A percentile compares a stretch with the other conserved stretches of the same genome.
These are phyloP conservation scores for Deilephila elpenor DNA, from an alignment of 2,888 invertebrate genomes.

Conservation along the genomic window DNA sequence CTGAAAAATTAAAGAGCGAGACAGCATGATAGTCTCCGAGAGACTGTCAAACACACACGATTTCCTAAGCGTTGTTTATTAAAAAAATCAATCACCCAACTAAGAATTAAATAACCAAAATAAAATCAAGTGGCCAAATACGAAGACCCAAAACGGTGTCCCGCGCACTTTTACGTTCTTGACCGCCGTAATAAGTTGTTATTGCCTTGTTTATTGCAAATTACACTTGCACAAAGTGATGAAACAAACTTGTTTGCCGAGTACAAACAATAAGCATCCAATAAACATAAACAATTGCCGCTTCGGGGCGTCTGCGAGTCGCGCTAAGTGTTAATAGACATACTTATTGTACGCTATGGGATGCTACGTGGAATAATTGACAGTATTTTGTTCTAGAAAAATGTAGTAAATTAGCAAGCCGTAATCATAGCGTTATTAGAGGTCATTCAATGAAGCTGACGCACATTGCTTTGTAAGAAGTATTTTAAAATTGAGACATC, in stretches of 20 bases:
- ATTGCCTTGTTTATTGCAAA: constrained; percentile 58
- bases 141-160: background rate
- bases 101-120: background rate
- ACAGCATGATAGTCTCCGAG: too few species aligned
- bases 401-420: background rate
- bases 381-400: background rate
- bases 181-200: constrained; percentile 42
- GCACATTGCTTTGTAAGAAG: too few species aligned
- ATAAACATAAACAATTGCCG: constrained; percentile 77
- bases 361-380: constrained; percentile 7
- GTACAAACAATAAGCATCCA: constrained; percentile 71
- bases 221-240: constrained; percentile 56
- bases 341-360: constrained; percentile 1
- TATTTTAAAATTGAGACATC: too few species aligned
- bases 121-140: background rate
- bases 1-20: too few species aligned
- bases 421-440: background rate
- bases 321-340: constrained; percentile 52
- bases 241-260: constrained; percentile 68
- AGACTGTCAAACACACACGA: too few species aligned
- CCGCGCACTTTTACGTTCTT: constrained; percentile 29
- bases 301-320: constrained; percentile 60
- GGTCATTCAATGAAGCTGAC: too few species aligned
- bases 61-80: too few species aligned
- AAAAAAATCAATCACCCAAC: background rate